Evolutionary conservation across 1,140 invertebrate species (phyloP), one percentile per base, ranked within the genome.

Genomic region (Physella acuta): DNA sequence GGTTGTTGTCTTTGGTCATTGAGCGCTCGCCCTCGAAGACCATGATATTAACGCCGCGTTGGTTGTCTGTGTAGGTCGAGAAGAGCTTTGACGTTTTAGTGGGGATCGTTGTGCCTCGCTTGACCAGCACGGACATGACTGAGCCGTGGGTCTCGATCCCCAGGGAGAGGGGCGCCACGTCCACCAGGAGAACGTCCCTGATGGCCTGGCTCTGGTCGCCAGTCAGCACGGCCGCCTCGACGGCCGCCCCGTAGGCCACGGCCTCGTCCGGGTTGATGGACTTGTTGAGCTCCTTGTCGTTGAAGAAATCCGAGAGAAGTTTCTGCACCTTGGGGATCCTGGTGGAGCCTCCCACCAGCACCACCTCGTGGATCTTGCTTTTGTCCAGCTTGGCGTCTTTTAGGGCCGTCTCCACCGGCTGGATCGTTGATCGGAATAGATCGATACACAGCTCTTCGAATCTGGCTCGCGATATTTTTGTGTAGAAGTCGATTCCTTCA

Each of bases 261-360:
- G 88, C 88, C 79, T 89, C 77, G 63, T 82, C 81, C 81, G 58
- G 91, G 62, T 85, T 85, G 58, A 85, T 84, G n/a, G 80, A 81
- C 80, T 97, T 97, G 89, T 98, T 83, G 26, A 85, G 71, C 60
- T 85, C 82, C 73, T 79, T 75, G n/a, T 84, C 77, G 73, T 84
- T 84, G 74, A 79, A 76, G 70, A 95, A 96, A 82, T 96, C 93
- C 80, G 94, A 92, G 58, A 97, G 86, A 63, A 97, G 87, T 81
- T 95, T 95, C 86, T 98, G 96, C 62, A 98, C 93, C 85, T 98
- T 98, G 34, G 96, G 96, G 76, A 99, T 98, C 86, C 96, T 91
- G 31, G 96, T 98, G 20, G 96, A 98, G 51, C 96, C 97, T 74
- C 96, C 96, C 53, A 99, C 96, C 26, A 99, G 87, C 39, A 99